Conservation (phyloP, 2,888 invertebrate species). For the Agrilus cyanescens region DNA sequence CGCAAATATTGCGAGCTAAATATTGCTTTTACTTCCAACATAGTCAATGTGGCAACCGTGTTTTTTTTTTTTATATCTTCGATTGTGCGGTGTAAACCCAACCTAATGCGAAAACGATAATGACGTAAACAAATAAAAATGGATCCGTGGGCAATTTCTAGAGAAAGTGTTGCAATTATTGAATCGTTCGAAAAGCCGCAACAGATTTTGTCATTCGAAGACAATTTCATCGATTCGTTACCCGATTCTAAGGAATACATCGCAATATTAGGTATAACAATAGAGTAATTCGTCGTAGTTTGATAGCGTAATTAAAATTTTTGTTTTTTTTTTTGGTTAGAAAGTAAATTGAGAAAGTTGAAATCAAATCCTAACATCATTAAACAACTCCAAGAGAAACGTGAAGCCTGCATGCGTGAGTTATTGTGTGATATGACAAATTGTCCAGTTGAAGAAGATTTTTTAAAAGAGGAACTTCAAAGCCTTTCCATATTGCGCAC, state of each 20-base stretch:
- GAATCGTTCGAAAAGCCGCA: too few relatives aligned
- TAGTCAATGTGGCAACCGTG: too few relatives aligned
- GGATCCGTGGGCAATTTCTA: constrained; percentile 11
- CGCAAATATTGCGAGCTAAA: too few relatives aligned
- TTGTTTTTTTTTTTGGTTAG: constrained; percentile 24
- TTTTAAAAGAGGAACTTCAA: constrained; percentile 35
- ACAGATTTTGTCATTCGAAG: constrained; percentile 37
- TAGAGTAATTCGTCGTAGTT: neutral
- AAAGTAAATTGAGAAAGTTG: constrained; percentile 38
- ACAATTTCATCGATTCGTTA: constrained; percentile 44
- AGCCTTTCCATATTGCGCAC: constrained; percentile 35
- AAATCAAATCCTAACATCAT: constrained; percentile 38
- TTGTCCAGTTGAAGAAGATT: constrained; percentile 23
- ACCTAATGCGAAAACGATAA: too few relatives aligned
- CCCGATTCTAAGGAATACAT: constrained; percentile 56
- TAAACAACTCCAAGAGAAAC: constrained; percentile 38
- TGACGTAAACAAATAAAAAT: constrained; percentile 8
- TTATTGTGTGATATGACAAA: constrained; percentile 27
- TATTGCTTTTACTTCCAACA: too few relatives aligned
- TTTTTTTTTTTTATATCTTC: too few relatives aligned
- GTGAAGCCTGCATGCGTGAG: constrained; percentile 40
- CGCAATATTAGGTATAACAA: constrained; percentile 49
- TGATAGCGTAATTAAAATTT: constrained; percentile 1
- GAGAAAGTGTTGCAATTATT: too few relatives aligned
- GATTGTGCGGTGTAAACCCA: too few relatives aligned